Conservation (phyloP, 2,113 vertebrate species). For the Macquaria ambigua region DNA sequence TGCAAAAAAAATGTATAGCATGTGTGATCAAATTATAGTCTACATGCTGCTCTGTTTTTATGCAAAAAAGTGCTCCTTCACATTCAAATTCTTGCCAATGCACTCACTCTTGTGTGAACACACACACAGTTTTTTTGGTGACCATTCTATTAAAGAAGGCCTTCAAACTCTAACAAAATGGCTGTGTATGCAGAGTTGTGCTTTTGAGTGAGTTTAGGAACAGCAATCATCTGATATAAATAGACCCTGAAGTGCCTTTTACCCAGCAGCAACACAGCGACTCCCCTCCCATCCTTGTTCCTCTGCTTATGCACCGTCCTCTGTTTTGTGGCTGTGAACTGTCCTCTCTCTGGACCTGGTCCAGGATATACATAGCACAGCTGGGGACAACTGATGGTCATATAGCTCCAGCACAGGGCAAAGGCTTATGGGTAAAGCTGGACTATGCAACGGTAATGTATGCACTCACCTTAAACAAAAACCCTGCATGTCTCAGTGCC, state of each 20-base stretch:
- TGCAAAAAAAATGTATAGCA: not conserved
- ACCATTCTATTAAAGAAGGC: slow-evolving; percentile 37
- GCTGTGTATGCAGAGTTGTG: slow-evolving; percentile 51
- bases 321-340: slow-evolving; percentile 31
- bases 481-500: not conserved
- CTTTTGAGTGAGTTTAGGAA: slow-evolving; percentile 69
- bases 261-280: slow-evolving; percentile 40
- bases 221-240: slow-evolving; percentile 75
- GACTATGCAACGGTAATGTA: not conserved
- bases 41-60: not conserved
- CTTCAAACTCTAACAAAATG: slow-evolving; percentile 54
- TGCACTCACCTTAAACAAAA: not conserved
- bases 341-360: slow-evolving; percentile 59
- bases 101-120: not conserved
- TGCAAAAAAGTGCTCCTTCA: slow-evolving; percentile 5
- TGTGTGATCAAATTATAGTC: not conserved
- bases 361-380: slow-evolving; percentile 56
- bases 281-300: slow-evolving; percentile 16
- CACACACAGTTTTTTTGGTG: slow-evolving; percentile 28
- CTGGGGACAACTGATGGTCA: slow-evolving; percentile 38
- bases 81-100: slow-evolving; percentile 6
- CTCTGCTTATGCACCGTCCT: slow-evolving; percentile 43
- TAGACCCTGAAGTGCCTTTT: slow-evolving; percentile 73
- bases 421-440: slow-evolving; percentile 1
- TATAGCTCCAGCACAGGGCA: slow-evolving; percentile 15